phyloP scores from a whole-genome alignment of 2,888 invertebrate species.

The Netelia inedita region DNA sequence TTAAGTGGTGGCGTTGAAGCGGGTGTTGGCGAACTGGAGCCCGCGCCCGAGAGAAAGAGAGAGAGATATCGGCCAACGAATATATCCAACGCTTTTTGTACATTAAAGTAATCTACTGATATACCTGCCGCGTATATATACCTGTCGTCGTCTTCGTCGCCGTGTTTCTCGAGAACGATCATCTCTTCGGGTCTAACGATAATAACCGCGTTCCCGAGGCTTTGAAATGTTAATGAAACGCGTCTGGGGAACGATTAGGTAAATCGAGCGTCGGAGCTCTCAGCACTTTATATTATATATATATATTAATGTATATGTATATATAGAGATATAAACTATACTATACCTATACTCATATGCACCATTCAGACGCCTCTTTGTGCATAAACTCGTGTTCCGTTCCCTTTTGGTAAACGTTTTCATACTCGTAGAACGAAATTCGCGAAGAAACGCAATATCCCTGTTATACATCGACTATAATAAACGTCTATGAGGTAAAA shows the following conservation, averaged over 20 bases:
- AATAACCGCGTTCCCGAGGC: conserved; percentile 68
- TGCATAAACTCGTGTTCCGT: conserved; percentile 35
- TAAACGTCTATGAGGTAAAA: not conserved
- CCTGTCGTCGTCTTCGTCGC: conserved; percentile 46
- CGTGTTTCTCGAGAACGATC: conserved; percentile 56
- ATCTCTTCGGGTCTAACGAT: conserved; percentile 66
- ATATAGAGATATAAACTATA: too few relatives aligned
- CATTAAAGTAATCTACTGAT: conserved; percentile 59
- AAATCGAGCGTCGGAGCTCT: conserved; percentile 67
- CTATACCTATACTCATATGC: not conserved
- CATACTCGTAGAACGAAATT: conserved; percentile 55
- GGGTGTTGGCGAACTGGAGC: conserved; percentile 22
- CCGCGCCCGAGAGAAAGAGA: conserved; percentile 8
- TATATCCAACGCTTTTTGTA: conserved; percentile 56
- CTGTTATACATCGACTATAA: not conserved
- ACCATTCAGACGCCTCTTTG: not conserved
- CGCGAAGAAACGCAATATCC: conserved; percentile 13
- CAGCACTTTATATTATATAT: conserved; percentile 11
- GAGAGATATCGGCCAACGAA: conserved; percentile 37
- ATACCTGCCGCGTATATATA: conserved; percentile 22
- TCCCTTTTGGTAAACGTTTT: conserved; percentile 61
- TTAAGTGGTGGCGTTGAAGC: conserved; percentile 48
- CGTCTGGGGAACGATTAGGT: conserved; percentile 70
- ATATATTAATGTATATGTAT: not conserved
- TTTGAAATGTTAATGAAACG: conserved; percentile 72